Base-by-base conservation (phyloP, 2,888 invertebrate genomes). In the Euplexia lucipara region DNA sequence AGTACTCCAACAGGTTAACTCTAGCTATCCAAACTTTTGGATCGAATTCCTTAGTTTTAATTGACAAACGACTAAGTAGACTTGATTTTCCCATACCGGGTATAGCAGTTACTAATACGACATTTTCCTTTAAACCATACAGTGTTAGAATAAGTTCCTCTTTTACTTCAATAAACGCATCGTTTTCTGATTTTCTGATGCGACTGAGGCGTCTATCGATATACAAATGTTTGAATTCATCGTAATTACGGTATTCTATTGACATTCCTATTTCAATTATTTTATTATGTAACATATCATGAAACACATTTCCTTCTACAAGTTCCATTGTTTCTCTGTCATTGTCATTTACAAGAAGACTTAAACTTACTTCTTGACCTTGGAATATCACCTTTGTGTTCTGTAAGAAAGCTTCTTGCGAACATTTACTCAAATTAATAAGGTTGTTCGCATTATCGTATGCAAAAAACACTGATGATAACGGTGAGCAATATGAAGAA, bases 161-260 rank as follows among this genome's bases (percentile, higher is more conserved):
- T 37, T 22, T 22, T 10, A 22, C 35, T n/a, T 37, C 51, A n/a
- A n/a, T 3, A 37, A 51, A 12, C 4, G 12, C n/a, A 22, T 37
- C 22, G 7, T 51, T 7, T 37, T 51, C 51, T 12, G 35, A n/a
- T 7, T n/a, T 51, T n/a, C n/a, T 51, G n/a, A 1, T 37, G n/a
- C 51, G 51, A 22, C 22, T 51, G 12, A 51, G 12, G 22, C 51
- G 35, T 32, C 51, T 51, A 22, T 51, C 35, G n/a, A 12, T 37
- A 12, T 51, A 22, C 22, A 51, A 49, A 12, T 51, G 6, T 18
- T 34, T 51, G 5, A 26, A 26, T 26, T 26, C 26, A 14, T 51
- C 51, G 35, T 35, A 35, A n/a, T 16, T 51, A 10, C 22, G 6
- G 7, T 35, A n/a, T 37, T n/a, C 9, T 10, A 35, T 2, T 9